phyloP scores from a whole-genome alignment of 2,113 vertebrate species.

The Cheilinus undulatus region DNA sequence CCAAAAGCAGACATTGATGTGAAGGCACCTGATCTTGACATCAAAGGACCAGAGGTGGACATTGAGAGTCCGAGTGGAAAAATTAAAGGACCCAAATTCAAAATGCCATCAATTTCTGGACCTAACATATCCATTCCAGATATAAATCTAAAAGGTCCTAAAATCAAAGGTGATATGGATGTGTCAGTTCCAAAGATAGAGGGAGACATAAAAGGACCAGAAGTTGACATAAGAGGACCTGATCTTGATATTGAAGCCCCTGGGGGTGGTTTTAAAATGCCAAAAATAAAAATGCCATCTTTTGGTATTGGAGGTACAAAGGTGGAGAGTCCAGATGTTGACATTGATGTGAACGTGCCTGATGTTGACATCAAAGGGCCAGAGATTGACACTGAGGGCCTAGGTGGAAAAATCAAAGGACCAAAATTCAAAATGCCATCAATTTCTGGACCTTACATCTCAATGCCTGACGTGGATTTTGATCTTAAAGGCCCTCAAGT shows the following conservation, averaged over 20 bases:
- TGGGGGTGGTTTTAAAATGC: constrained; percentile 9
- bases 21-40: constrained; percentile 55
- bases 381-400: constrained; percentile 72
- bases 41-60: constrained; percentile 63
- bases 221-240: neutral
- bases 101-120: too few relatives aligned
- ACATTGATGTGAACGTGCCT: constrained; percentile 36
- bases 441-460: neutral
- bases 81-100: constrained; percentile 55
- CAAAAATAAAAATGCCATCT: constrained; percentile 36
- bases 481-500: constrained; percentile 16
- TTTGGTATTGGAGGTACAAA: constrained; percentile 12
- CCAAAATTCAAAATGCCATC: constrained; percentile 50
- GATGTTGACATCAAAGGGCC: constrained; percentile 52
- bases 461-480: constrained; percentile 47
- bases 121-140: too few relatives aligned
- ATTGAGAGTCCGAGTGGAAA: constrained; percentile 14
- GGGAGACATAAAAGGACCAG: too few relatives aligned
- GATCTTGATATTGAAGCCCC: constrained; percentile 14
- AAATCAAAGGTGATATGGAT: too few relatives aligned
- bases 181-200: too few relatives aligned
- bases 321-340: constrained; percentile 21
- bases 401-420: constrained; percentile 61
- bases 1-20: constrained; percentile 39
- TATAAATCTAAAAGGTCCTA: too few relatives aligned